Conservation (phyloP, 2,113 vertebrate species). For the Sterrhoptilus dennistouni region DNA sequence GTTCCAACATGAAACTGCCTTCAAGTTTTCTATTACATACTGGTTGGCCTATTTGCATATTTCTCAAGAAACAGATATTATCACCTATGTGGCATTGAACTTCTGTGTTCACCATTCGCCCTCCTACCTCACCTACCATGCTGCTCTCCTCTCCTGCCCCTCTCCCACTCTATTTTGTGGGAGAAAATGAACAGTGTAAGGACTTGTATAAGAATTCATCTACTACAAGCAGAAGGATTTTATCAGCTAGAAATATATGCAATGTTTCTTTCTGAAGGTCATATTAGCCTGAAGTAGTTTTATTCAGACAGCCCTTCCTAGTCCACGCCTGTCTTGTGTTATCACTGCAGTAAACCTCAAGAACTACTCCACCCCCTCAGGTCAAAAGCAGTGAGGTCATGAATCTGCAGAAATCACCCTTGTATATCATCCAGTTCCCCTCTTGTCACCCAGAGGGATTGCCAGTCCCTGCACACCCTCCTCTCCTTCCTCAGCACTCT, state of each 20-base stretch:
- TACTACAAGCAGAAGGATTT: not conserved
- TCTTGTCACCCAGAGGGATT: fast-evolving
- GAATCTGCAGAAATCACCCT: not conserved
- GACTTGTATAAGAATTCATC: not conserved
- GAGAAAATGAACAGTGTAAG: not conserved
- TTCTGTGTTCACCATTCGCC: not conserved
- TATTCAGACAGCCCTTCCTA: not conserved
- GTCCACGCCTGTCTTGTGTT: not conserved
- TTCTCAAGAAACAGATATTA: not conserved
- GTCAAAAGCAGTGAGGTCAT: not conserved
- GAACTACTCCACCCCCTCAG: not conserved
- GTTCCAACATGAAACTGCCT: not conserved
- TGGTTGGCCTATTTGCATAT: not conserved
- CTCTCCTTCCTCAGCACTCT: not conserved
- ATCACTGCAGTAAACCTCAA: not conserved
- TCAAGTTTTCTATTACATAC: not conserved
- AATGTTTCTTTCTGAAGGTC: not conserved
- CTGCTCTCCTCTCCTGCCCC: not conserved
- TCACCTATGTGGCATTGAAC: not conserved
- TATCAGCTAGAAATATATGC: not conserved
- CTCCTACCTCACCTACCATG: not conserved
- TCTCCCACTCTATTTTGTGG: not conserved
- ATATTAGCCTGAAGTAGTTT: not conserved
- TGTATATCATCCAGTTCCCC: not conserved
- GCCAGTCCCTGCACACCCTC: not conserved